Evolutionary conservation across 2,113 vertebrate species (phyloP).

Genomic region (Rynchops niger): DNA sequence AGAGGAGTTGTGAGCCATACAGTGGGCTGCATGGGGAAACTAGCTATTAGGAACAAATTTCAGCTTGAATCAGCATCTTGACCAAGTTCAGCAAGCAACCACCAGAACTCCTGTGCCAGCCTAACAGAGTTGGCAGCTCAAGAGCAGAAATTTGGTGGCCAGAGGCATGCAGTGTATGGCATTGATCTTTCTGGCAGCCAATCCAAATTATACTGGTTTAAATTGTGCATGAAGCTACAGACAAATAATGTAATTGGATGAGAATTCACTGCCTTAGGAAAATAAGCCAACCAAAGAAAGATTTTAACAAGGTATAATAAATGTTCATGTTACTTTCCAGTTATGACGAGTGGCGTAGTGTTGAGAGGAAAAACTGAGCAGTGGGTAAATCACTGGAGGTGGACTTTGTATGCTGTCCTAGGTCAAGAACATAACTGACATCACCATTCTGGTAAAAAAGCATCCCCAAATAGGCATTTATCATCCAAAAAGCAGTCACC

Average conservation of each 20-base stretch:
- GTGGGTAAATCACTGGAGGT: background rate
- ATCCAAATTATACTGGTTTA: background rate
- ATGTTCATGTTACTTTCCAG: background rate
- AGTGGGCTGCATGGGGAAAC: background rate
- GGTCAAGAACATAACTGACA: background rate
- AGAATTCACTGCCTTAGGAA: background rate
- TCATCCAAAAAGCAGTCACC: background rate
- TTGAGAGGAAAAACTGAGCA: background rate
- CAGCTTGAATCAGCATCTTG: background rate
- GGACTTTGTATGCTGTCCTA: background rate
- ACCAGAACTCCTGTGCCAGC: background rate
- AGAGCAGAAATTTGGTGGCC: background rate
- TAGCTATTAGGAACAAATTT: background rate
- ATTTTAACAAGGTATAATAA: background rate
- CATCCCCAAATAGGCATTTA: background rate
- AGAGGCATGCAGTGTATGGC: background rate
- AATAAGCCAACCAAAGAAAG: background rate
- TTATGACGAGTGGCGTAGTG: background rate
- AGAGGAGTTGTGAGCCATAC: background rate
- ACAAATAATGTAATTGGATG: background rate
- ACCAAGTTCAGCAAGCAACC: background rate
- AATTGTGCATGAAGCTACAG: background rate
- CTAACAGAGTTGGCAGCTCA: background rate
- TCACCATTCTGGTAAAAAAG: background rate
- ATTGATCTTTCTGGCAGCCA: background rate